Base-by-base conservation (phyloP, 2,113 vertebrate species). In the Channa argus region DNA sequence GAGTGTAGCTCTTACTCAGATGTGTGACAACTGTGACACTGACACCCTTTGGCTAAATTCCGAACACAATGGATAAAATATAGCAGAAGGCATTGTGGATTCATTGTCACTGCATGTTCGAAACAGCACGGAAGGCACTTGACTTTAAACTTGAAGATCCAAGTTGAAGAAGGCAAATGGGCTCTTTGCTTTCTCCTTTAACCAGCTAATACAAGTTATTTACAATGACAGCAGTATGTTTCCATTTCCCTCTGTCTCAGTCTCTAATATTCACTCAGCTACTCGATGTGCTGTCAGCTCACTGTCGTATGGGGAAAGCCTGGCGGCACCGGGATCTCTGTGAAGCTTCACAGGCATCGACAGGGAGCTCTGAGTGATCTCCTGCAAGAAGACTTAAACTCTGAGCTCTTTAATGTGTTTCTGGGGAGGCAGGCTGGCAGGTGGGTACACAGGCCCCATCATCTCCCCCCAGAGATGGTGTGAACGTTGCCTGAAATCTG, bases 371-470 rank as follows among this genome's bases (percentile, higher is more conserved):
- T 71, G 64, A 87, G 78, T 89, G 89, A 91, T 90, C 83, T 83
- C 76, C 85, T 84, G 85, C 79, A 91, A 85, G 74, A 74, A 72
- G 81, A 88, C 70, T 86, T 88, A 80, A 91, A 91, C 89, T 88
- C 67, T 77, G 79, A 87, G 86, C 77, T 83, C 79, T 87, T 85
- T 90, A 88, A 91, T 90, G 86, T 86, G 80, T 78, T 86, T 76
- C 71, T 73, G 52, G 82, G 84, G 80, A 88, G 72, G 63, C 71
- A 85, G 38, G 74, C 79, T 79, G 82, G 71, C 74, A 87, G 77
- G 80, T 80, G 82, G 71, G 77, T 74, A 69, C 80, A 38, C 50
- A 15, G 73, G 70, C 77, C 71, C 59, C 52, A 65, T 82, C 77
- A 34, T 76, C 72, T 79, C 68, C 82, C 77, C 62, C 67, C 5